These are phyloP conservation scores for Botia kubotai DNA, from an alignment of 2,797 vertebrate species.

Conservation along the genomic window DNA sequence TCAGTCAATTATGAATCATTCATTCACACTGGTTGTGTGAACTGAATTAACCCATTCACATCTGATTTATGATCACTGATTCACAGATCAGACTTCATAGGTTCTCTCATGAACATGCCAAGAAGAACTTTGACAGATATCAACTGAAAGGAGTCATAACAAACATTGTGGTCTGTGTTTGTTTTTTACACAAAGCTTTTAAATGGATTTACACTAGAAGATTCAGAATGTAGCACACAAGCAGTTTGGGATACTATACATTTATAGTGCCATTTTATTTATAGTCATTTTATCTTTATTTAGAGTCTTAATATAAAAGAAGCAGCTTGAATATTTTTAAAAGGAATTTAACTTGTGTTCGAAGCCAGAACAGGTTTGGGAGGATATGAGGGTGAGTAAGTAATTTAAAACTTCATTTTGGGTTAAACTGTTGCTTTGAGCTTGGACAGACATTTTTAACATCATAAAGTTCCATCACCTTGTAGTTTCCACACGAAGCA, in stretches of 20 bases:
- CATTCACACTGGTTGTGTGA: neutral
- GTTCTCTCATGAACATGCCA: neutral
- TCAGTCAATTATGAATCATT: neutral
- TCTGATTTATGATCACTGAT: neutral
- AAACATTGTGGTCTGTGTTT: too few relatives aligned
- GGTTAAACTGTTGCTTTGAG: too few relatives aligned
- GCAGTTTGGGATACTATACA: too few relatives aligned
- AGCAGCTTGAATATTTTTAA: too few relatives aligned
- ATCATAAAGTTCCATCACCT: neutral
- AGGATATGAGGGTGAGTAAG: neutral
- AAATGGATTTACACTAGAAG: too few relatives aligned
- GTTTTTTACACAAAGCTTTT: too few relatives aligned
- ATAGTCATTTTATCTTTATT: too few relatives aligned
- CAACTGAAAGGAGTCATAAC: too few relatives aligned
- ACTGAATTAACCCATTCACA: neutral
- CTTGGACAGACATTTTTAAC: neutral
- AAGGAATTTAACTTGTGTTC: neutral
- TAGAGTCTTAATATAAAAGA: too few relatives aligned
- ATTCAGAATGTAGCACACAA: too few relatives aligned
- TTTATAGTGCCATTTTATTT: too few relatives aligned
- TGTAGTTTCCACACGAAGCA: neutral
- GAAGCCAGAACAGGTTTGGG: neutral
- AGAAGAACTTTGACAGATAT: neutral
- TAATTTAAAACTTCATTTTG: too few relatives aligned
- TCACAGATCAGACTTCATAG: neutral